Evolutionary conservation across 2,797 vertebrate species (phyloP).

Genomic region (Lophotriccus pileatus): DNA sequence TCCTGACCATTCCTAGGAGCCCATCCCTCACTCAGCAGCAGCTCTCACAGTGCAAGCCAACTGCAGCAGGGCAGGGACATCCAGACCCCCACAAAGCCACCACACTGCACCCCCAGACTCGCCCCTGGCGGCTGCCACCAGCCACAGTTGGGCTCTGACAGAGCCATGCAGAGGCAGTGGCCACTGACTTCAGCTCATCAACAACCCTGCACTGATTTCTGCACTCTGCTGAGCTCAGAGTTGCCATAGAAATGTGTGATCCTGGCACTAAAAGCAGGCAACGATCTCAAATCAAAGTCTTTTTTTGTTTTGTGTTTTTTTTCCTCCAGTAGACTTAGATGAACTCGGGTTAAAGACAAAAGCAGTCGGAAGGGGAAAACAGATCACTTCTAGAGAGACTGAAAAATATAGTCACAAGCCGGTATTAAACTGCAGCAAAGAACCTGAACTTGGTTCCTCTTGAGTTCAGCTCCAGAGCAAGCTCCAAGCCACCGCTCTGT

Average conservation of each 20-base stretch:
- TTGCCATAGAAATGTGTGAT: conserved; percentile 71
- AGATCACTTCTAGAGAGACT: neutral
- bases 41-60: neutral
- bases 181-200: conserved; percentile 37
- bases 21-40: neutral
- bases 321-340: conserved; percentile 40
- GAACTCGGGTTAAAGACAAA: conserved; percentile 48
- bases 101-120: neutral
- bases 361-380: conserved; percentile 35
- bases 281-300: conserved; percentile 2
- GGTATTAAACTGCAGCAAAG: conserved; percentile 47
- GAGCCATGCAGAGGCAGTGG: conserved; percentile 45
- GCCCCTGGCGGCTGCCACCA: neutral
- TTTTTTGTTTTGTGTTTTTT: neutral
- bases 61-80: neutral
- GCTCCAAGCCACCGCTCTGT: conserved; percentile 51
- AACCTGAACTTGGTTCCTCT: conserved; percentile 34
- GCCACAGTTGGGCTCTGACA: conserved; percentile 6
- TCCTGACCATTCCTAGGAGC: neutral
- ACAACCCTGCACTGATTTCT: conserved; percentile 54
- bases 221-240: conserved; percentile 68
- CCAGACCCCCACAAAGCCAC: neutral
- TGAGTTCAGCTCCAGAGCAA: conserved; percentile 66
- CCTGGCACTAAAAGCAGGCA: conserved; percentile 68
- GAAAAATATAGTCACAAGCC: conserved; percentile 38